Conservation (phyloP, 2,113 vertebrate species). For the Prionailurus viverrinus region DNA sequence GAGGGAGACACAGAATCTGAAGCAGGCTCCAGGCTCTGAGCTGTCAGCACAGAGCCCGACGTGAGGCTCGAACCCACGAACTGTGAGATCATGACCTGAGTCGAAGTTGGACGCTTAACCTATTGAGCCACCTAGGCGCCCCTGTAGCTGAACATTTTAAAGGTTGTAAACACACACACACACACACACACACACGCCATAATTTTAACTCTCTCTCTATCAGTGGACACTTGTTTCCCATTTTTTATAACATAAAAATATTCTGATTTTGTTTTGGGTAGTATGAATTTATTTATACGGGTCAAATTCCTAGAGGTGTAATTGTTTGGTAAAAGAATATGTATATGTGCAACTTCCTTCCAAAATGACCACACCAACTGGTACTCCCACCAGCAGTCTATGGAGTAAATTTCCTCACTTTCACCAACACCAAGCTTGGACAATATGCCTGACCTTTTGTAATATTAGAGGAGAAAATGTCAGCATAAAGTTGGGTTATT, state of each 20-base stretch:
- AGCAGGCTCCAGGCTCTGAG: too few relatives aligned
- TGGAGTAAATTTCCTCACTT: background rate
- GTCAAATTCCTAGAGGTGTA: background rate
- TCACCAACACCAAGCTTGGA: background rate
- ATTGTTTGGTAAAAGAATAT: background rate
- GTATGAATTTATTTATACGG: background rate
- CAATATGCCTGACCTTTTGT: background rate
- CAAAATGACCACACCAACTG: background rate
- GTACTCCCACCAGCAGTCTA: background rate
- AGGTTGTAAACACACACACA: background rate
- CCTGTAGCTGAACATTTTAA: background rate
- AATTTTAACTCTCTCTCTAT: background rate
- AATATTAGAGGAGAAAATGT: background rate
- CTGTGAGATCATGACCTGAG: too few relatives aligned
- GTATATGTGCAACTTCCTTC: background rate
- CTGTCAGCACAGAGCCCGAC: too few relatives aligned
- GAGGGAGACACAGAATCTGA: too few relatives aligned
- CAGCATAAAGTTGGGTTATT: background rate
- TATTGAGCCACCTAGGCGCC: too few relatives aligned
- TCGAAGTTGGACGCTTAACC: too few relatives aligned
- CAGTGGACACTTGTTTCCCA: background rate
- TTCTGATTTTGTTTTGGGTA: background rate
- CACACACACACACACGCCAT: background rate
- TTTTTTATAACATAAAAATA: constrained; percentile 23
- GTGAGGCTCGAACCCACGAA: too few relatives aligned